Evolutionary conservation across 1,140 invertebrate genomes (phyloP), one percentile per base, ranked within the genome.

Genomic region (Neodiprion virginianus): DNA sequence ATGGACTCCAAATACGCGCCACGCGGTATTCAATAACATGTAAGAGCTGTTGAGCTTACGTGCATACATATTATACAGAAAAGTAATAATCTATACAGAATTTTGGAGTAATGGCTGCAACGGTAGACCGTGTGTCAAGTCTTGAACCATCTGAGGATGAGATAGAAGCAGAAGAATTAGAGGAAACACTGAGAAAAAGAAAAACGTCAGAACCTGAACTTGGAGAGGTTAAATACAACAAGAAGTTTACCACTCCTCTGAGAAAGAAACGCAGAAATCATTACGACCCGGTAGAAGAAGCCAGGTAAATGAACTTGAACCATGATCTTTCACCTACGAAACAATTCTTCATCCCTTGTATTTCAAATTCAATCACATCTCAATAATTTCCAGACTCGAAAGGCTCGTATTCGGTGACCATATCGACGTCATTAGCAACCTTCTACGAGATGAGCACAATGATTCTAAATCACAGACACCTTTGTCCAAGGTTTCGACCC

Each of bases 341-440:
- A 3, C 28, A 0, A 40, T 40, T 21, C 17, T 21, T 21, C 17
- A 21, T 21, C 17, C 17, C 17, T 21, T 21, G 17, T 21, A 21
- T 21, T 21, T 21, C 50, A n/a, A 53, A 17, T 61, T 61, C 48
- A 66, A 65, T 72, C 21, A 72, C 48, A 28, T 21, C n/a, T 8
- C 8, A 50, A 28, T 8, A 48, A 48, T 77, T 71, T 76, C 11
- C 10, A 87, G 85, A 50, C 81, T 87, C 70, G 82, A 85, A 74
- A 81, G 67, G 50, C 65, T 83, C 11, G 78, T 85, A 11, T 85
- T 87, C 74, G 84, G 83, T 23, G 79, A 84, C 78, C 48, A 83
- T 3, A 79, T 68, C 9, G 79, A 82, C 66, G 69, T 86, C 1
- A 75, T 85, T 69, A 71, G 81, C 9, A 79, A 83, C 75, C 77